These are phyloP conservation scores for Cetoscarus ocellatus DNA, from an alignment of 2,797 vertebrate genomes.

Conservation along the genomic window DNA sequence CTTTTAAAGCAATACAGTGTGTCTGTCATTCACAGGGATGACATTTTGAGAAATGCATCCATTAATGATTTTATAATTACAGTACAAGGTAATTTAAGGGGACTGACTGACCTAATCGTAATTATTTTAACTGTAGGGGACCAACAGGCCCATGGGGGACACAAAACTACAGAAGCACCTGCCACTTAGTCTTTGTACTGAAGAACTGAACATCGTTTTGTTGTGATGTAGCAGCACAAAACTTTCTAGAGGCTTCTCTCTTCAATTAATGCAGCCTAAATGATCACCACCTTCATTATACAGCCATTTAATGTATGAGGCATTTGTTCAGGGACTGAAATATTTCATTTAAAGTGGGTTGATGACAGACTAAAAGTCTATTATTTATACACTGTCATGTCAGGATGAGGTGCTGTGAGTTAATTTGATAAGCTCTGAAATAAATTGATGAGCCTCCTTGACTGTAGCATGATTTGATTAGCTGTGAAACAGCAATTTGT, in stretches of 20 bases:
- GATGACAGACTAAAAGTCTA: constrained; percentile 43
- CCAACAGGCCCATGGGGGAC: too few species aligned
- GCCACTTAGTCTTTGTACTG: neutral
- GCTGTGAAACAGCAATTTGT: constrained; percentile 56
- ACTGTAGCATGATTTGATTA: constrained; percentile 49
- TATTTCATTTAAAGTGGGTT: constrained; percentile 33
- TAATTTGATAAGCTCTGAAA: constrained; percentile 64
- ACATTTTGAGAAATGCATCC: neutral
- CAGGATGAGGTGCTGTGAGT: constrained; percentile 27
- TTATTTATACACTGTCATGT: constrained; percentile 43
- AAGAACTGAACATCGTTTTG: neutral
- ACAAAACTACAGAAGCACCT: too few species aligned
- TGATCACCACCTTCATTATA: constrained; percentile 11
- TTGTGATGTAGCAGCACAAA: neutral
- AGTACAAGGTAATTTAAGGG: neutral
- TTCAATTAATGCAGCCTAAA: constrained; percentile 14
- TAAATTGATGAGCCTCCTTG: constrained; percentile 52
- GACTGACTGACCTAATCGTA: neutral
- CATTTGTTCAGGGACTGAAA: constrained; percentile 18
- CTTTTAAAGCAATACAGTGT: neutral
- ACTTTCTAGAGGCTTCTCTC: constrained; percentile 2
- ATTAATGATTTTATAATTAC: neutral
- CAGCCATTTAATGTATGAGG: constrained; percentile 8
- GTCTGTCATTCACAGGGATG: neutral
- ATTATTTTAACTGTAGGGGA: neutral